These are phyloP conservation scores for Lynx canadensis DNA, from an alignment of 2,113 vertebrate genomes.

Conservation along the genomic window DNA sequence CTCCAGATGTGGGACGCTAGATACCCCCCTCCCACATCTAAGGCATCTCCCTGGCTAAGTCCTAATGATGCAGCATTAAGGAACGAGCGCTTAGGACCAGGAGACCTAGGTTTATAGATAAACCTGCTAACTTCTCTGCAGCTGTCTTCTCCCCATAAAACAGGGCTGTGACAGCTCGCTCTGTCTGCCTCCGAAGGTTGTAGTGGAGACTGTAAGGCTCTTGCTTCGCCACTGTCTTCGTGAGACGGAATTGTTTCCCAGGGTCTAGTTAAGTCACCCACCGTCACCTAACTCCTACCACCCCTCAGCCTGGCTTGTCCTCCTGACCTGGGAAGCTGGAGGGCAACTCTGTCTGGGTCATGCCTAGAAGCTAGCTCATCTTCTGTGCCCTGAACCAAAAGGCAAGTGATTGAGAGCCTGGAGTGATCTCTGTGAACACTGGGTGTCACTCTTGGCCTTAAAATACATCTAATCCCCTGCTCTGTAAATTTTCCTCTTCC, in stretches of 20 bases:
- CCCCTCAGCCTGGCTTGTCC: neutral
- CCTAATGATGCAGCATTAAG: neutral
- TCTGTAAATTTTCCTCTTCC: neutral
- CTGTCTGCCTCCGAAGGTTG: neutral
- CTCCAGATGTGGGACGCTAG: neutral
- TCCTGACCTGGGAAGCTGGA: neutral
- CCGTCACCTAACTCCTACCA: neutral
- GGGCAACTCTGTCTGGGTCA: neutral
- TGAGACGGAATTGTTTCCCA: neutral
- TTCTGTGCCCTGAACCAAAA: neutral
- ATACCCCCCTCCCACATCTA: accelerated
- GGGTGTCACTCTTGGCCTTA: constrained; percentile 65
- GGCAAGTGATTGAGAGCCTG: neutral
- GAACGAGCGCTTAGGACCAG: neutral
- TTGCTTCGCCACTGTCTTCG: neutral
- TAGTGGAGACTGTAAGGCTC: neutral
- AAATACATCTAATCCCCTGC: neutral
- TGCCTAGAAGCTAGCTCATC: neutral
- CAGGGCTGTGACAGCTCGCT: neutral
- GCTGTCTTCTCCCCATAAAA: neutral
- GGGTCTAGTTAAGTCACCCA: neutral
- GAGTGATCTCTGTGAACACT: constrained; percentile 16
- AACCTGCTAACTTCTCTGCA: neutral
- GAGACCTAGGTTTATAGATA: neutral
- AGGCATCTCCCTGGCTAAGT: neutral